Conservation (phyloP, 2,888 invertebrate species). For the Lutraria lutraria region DNA sequence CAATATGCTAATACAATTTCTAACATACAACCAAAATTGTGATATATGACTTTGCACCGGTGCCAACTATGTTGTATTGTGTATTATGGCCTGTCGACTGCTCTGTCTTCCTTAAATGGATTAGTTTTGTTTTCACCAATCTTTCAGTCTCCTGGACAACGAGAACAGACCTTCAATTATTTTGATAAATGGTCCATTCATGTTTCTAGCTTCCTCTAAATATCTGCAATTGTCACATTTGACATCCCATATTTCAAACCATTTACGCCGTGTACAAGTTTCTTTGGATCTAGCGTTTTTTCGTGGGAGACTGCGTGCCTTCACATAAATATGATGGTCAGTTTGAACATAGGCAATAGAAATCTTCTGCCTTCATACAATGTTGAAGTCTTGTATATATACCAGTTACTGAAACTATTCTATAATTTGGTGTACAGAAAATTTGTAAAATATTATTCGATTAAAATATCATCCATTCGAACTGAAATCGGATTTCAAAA, state of each 20-base stretch:
- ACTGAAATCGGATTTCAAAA: too few relatives aligned
- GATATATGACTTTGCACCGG: conserved; percentile 8
- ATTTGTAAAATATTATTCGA: too few relatives aligned
- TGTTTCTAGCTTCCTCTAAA: conserved; percentile 50
- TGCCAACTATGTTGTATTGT: neutral
- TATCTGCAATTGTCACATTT: conserved; percentile 64
- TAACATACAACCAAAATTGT: neutral
- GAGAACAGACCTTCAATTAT: conserved; percentile 29
- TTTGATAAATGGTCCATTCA: conserved; percentile 59
- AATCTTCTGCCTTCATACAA: neutral
- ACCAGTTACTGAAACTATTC: too few relatives aligned
- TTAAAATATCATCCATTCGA: too few relatives aligned
- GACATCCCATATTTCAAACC: conserved; percentile 59
- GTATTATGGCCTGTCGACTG: neutral
- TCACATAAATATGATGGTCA: conserved; percentile 25
- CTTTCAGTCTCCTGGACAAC: conserved; percentile 37
- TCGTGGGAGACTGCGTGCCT: conserved; percentile 16
- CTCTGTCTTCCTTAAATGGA: conserved; percentile 23
- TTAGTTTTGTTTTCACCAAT: conserved; percentile 16
- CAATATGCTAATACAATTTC: neutral
- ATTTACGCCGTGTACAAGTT: conserved; percentile 23
- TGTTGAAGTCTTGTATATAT: too few relatives aligned
- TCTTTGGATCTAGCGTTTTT: conserved; percentile 6
- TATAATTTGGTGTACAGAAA: too few relatives aligned
- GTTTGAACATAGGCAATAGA: neutral